Conservation (phyloP, 1,140 invertebrate species). For the Forficula auricularia region DNA sequence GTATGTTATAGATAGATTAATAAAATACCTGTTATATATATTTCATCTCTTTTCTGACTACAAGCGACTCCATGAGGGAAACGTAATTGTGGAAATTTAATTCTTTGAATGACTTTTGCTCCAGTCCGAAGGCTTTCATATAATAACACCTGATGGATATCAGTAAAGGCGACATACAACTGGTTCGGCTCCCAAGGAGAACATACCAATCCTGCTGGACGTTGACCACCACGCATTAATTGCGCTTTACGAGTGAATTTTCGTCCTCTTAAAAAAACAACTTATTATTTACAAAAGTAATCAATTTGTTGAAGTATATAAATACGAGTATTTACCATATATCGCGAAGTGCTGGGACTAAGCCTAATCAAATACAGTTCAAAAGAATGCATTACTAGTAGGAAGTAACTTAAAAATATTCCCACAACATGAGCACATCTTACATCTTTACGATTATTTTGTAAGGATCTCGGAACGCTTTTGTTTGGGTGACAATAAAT, state of each 20-base stretch:
- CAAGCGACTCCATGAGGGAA: slow-evolving; percentile 49
- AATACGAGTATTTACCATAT: too few relatives aligned
- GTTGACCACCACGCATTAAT: slow-evolving; percentile 16
- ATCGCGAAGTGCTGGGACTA: too few relatives aligned
- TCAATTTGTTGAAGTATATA: too few relatives aligned
- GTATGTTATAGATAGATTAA: too few relatives aligned
- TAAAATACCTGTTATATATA: slow-evolving; percentile 44
- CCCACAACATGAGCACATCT: too few relatives aligned
- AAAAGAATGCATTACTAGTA: too few relatives aligned
- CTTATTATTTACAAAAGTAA: background rate
- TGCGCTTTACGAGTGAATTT: slow-evolving; percentile 12
- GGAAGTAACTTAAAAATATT: too few relatives aligned
- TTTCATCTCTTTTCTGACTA: slow-evolving; percentile 34
- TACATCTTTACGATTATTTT: too few relatives aligned
- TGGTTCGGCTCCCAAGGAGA: slow-evolving; percentile 32
- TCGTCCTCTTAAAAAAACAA: slow-evolving; percentile 11
- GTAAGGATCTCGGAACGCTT: too few relatives aligned
- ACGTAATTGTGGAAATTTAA: slow-evolving; percentile 35
- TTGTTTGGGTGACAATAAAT: too few relatives aligned
- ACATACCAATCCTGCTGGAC: slow-evolving; percentile 36
- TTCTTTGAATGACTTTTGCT: slow-evolving; percentile 29
- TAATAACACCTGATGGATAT: slow-evolving; percentile 34
- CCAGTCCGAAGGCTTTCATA: slow-evolving; percentile 29
- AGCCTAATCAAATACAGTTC: too few relatives aligned
- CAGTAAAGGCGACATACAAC: slow-evolving; percentile 37